Conservation (phyloP, 2,888 invertebrate genomes). For the Gryllus longicercus region DNA sequence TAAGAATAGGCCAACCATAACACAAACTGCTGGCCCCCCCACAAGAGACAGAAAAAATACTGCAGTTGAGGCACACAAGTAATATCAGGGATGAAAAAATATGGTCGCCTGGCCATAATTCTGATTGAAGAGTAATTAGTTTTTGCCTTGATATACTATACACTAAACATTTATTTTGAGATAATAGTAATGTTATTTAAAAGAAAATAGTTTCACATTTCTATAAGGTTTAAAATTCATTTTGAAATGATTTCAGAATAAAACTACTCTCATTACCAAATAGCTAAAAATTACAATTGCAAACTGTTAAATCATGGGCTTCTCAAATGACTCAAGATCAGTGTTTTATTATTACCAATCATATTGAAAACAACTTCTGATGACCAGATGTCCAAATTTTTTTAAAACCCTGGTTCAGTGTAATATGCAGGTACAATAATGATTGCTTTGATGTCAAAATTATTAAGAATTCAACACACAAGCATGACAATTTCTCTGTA, state of each 20-base stretch:
- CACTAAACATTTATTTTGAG: too few species aligned
- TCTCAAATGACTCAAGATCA: too few species aligned
- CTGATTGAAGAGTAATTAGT: not conserved
- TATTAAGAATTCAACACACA: slow-evolving; percentile 11
- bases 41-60: slow-evolving; percentile 9
- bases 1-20: not conserved
- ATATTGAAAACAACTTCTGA: too few species aligned
- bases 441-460: not conserved
- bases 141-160: too few species aligned
- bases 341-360: too few species aligned
- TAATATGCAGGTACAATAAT: not conserved
- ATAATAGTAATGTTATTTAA: too few species aligned
- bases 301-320: too few species aligned
- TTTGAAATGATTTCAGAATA: too few species aligned
- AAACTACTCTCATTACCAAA: too few species aligned
- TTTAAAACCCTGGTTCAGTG: not conserved
- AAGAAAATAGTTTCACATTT: too few species aligned
- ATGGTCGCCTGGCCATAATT: not conserved
- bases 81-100: not conserved
- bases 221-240: too few species aligned
- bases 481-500: not conserved
- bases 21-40: not conserved
- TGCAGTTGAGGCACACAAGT: not conserved
- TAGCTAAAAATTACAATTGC: too few species aligned
- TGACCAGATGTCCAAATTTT: not conserved